phyloP scores from a whole-genome alignment of 2,113 vertebrate species.

The Tachuris rubrigastra region DNA sequence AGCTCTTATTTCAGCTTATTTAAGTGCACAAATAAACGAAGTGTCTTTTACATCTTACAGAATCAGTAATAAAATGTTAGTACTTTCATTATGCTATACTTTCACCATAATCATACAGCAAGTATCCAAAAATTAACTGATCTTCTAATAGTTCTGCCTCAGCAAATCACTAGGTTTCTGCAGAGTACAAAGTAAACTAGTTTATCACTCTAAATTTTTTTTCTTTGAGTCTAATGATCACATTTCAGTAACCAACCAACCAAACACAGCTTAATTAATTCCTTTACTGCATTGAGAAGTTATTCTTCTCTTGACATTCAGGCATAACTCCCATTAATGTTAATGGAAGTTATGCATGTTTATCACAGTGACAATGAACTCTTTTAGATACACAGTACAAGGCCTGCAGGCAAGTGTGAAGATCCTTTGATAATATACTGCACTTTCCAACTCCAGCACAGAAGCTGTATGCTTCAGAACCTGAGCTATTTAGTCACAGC shows the following conservation, averaged over 20 bases:
- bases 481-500: neutral
- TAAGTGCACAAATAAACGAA: neutral
- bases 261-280: constrained; percentile 31
- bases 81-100: neutral
- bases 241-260: neutral
- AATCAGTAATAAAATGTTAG: neutral
- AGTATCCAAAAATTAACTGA: neutral
- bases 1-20: neutral
- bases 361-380: neutral
- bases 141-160: neutral
- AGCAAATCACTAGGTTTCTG: neutral
- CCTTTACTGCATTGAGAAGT: neutral
- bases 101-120: neutral
- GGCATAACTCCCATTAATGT: neutral
- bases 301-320: neutral
- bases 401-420: neutral
- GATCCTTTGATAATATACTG: neutral
- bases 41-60: neutral
- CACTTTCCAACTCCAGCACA: neutral
- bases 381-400: neutral
- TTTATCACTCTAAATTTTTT: neutral
- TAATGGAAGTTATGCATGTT: neutral
- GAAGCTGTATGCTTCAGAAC: neutral
- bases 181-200: neutral
- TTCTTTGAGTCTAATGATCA: neutral